Base-by-base conservation (phyloP, 2,797 vertebrate genomes). In the Mormyrus hasselquistii region DNA sequence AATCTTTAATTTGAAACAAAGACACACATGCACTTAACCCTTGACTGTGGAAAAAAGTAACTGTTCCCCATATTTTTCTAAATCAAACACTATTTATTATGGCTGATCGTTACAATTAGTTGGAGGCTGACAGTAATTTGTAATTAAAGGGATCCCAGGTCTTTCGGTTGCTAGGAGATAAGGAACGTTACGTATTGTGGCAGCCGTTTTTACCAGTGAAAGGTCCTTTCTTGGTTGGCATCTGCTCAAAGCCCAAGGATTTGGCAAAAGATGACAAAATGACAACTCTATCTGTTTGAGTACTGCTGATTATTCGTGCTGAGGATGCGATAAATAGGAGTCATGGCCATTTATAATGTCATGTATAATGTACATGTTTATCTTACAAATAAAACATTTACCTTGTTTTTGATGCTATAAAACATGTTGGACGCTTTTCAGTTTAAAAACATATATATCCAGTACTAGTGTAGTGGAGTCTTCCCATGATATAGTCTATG, bases 221-320 rank as follows among this genome's bases (percentile, higher is more conserved):
- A 82, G 41, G 41, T 82, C 76, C 19, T 82, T 22, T 82, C 19
- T 44, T 8, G 76, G 25, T 16, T 86, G 84, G 84, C 29, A 0
- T 86, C 22, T 38, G 84, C 22, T 86, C 84, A 86, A 86, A 86
- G 84, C 84, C 84, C 84, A 52, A 34, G 76, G 41, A 82, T 82
- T 47, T 44, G 38, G 41, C 49, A 19, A 38, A 19, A 16, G 49
- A 55, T 86, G 29, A 34, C 29, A 34, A 34, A 34, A 53, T 86
- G 50, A 25, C 34, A 76, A 41, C 14, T 38, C 84, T 86, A 25
- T 47, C 38, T 82, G 7, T 82, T 22, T 47, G 41, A 47, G 76
- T 47, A n/a, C 76, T n/a, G n/a, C 84, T 38, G 52, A 14, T 55
- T 53, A 55, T 16, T 16, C 50, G 29, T 38, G 50, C 84, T 53